phyloP scores from a whole-genome alignment of 2,113 vertebrate genomes.

The Dipodomys ordii region DNA sequence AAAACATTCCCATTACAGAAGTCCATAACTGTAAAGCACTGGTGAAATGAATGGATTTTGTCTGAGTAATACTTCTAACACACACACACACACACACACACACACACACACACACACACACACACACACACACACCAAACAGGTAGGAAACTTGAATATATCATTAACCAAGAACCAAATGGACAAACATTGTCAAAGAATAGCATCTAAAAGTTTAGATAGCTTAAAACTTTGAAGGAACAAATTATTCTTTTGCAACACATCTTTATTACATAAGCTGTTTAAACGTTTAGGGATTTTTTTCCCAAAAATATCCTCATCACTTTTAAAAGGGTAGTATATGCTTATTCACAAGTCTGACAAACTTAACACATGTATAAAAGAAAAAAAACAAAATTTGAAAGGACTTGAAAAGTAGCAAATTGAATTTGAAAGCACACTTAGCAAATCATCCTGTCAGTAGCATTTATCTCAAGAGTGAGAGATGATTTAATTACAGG shows the following conservation, averaged over 20 bases:
- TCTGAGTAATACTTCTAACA: neutral
- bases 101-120: too few species aligned
- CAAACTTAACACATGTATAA: neutral
- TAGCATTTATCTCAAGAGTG: neutral
- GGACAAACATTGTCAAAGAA: neutral
- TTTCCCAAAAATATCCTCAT: neutral
- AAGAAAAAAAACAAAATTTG: neutral
- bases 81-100: too few species aligned
- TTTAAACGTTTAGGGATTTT: slow-evolving; percentile 26
- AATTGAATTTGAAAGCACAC: slow-evolving; percentile 14
- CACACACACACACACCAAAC: neutral
- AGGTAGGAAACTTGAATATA: slow-evolving; percentile 17
- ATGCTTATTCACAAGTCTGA: neutral
- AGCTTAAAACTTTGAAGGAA: slow-evolving; percentile 6
- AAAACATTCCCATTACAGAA: neutral
- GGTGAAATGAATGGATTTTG: slow-evolving; percentile 6
- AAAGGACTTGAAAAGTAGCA: neutral
- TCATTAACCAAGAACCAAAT: neutral
- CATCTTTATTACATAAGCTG: neutral
- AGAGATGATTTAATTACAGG: neutral
- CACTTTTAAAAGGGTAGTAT: slow-evolving; percentile 12
- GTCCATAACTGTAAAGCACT: neutral
- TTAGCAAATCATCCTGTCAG: neutral
- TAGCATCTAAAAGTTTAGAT: neutral
- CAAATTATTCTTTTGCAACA: neutral